A percentile compares a stretch with the other conserved stretches of the same genome.
phyloP scores from a whole-genome alignment of 2,113 vertebrate species.

The Sphaerodactylus townsendi region DNA sequence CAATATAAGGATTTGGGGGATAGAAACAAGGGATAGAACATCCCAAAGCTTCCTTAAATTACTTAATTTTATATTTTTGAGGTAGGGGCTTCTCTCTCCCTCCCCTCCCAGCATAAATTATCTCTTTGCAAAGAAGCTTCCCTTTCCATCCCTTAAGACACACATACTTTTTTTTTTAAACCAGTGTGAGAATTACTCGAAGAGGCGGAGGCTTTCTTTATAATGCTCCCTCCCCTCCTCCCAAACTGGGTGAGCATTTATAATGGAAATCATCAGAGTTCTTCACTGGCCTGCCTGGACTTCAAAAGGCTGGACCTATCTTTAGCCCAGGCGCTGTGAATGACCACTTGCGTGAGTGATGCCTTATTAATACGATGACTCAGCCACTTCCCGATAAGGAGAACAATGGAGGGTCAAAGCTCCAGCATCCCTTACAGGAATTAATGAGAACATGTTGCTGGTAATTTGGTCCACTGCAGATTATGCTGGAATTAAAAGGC shows the following conservation, averaged over 20 bases:
- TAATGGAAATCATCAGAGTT: constrained; percentile 64
- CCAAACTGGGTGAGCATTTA: constrained; percentile 53
- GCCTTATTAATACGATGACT: constrained; percentile 82
- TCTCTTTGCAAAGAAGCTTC: constrained; percentile 72
- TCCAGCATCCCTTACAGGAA: constrained; percentile 83
- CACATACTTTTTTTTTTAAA: constrained; percentile 39
- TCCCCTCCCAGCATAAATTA: constrained; percentile 54
- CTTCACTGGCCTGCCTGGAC: constrained; percentile 49
- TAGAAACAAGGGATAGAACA: too few species aligned
- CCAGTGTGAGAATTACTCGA: constrained; percentile 64
- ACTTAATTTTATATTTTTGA: constrained; percentile 62
- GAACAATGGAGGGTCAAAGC: constrained; percentile 76
- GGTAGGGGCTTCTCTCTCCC: constrained; percentile 33
- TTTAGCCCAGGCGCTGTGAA: constrained; percentile 58
- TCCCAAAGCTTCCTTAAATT: constrained; percentile 59
- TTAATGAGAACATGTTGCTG: constrained; percentile 65
- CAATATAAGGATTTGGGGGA: too few species aligned
- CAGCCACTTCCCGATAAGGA: constrained; percentile 74
- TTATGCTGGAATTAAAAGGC: constrained; percentile 63
- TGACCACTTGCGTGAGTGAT: constrained; percentile 76
- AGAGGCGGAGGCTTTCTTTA: constrained; percentile 58
- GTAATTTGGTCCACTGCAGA: constrained; percentile 65
- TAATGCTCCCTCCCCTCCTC: constrained; percentile 35
- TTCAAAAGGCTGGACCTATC: constrained; percentile 68
- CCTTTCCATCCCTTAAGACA: not conserved